Conservation (phyloP, 2,888 invertebrate species). For the Schizotus pectinicornis region DNA sequence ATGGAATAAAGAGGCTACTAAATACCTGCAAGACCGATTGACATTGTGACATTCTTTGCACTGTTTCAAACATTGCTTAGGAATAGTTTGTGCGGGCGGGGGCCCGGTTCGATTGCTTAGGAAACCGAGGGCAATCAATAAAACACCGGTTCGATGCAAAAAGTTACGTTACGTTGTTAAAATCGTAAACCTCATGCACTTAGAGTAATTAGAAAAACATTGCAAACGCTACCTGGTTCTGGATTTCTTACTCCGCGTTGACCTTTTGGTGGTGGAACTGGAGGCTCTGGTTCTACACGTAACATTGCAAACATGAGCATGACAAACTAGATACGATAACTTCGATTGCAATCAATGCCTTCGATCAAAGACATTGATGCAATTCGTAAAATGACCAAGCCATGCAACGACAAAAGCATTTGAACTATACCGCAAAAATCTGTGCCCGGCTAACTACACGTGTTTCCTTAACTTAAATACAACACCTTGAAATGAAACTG, state of each 20-base stretch:
- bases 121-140: too few species aligned
- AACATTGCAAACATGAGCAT: slow-evolving; percentile 41
- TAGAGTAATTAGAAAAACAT: neutral
- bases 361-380: slow-evolving; percentile 3
- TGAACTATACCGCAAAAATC: slow-evolving; percentile 22
- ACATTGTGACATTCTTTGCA: too few species aligned
- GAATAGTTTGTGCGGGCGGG: too few species aligned
- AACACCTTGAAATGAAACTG: slow-evolving; percentile 78
- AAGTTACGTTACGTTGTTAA: too few species aligned
- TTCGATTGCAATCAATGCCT: neutral
- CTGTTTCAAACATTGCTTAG: too few species aligned
- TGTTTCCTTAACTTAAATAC: slow-evolving; percentile 42
- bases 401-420: slow-evolving; percentile 25
- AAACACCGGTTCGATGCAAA: too few species aligned
- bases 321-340: slow-evolving; percentile 7
- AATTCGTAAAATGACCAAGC: slow-evolving; percentile 1
- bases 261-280: slow-evolving; percentile 70
- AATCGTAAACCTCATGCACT: too few species aligned
- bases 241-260: slow-evolving; percentile 55
- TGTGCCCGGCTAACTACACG: slow-evolving; percentile 14
- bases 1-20: neutral
- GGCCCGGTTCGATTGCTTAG: too few species aligned
- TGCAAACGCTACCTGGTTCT: slow-evolving; percentile 18
- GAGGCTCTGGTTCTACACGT: slow-evolving; percentile 67
- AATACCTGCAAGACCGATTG: too few species aligned